phyloP scores from a whole-genome alignment of 1,140 invertebrate genomes.

The Odontomachus brunneus region DNA sequence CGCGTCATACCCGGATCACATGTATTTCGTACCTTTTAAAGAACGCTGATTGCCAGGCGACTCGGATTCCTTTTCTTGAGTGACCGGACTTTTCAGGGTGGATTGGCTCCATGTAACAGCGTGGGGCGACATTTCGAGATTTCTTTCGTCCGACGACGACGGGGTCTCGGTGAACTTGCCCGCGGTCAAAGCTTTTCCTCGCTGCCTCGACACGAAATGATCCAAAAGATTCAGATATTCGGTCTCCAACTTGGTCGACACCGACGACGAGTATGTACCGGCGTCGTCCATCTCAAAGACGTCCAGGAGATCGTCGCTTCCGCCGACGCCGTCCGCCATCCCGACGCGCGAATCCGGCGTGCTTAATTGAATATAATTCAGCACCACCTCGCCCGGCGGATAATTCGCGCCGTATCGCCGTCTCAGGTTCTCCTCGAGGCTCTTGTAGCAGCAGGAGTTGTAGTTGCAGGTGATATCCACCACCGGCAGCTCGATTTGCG shows the following conservation, averaged over 20 bases:
- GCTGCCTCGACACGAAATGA: constrained; percentile 61
- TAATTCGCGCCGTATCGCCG: constrained; percentile 56
- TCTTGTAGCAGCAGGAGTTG: constrained; percentile 50
- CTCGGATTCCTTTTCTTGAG: constrained; percentile 44
- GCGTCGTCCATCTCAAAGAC: constrained; percentile 13
- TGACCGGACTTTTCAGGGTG: constrained; percentile 26
- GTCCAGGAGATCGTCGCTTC: constrained; percentile 51
- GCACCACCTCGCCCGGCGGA: constrained; percentile 59
- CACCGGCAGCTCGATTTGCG: constrained; percentile 40
- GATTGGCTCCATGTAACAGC: background rate
- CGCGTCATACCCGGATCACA: background rate
- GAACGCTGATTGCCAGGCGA: constrained; percentile 40
- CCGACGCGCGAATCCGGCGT: constrained; percentile 37
- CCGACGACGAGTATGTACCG: background rate
- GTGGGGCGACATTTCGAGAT: constrained; percentile 8
- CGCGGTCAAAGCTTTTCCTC: constrained; percentile 10
- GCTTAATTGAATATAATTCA: constrained; percentile 67
- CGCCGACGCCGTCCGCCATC: background rate
- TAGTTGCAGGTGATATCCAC: constrained; percentile 63
- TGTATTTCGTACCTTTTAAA: constrained; percentile 26
- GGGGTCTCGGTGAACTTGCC: constrained; percentile 61
- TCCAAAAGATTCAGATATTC: constrained; percentile 68
- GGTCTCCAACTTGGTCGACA: constrained; percentile 55
- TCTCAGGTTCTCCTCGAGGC: constrained; percentile 39
- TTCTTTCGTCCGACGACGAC: constrained; percentile 27